Base-by-base conservation (phyloP, 2,888 invertebrate genomes). In the Idaea dimidiata region DNA sequence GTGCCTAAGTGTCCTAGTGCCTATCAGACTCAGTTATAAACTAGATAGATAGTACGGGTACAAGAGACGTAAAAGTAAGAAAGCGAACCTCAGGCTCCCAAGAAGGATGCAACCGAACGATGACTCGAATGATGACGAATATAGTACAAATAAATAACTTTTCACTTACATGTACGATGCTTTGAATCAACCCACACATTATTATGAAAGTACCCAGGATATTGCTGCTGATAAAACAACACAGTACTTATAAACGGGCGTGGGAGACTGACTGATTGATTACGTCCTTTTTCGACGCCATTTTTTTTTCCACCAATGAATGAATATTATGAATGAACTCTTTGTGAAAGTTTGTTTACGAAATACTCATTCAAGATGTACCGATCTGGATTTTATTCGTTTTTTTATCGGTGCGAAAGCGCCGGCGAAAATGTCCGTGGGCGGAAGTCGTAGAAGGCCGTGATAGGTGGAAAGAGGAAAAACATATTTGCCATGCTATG, bases 241-340 rank as follows among this genome's bases (percentile, higher is more conserved):
- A 76, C 73, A 75, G 75, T 75, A 73, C 43, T 8, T 68, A 24
- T 5, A 24, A 24, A 24, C 70, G 56, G 63, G 82, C 82, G 86
- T 84, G 84, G 83, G 86, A 79, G 79, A 72, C 66, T 69, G 70
- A 63, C 59, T 79, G 79, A 79, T 81, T 84, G 80, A 83, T 82
- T 80, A 79, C 83, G 82, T 81, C 81, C 83, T 81, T 77, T 78
- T 71, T 66, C 72, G 74, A 73, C 74, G 76, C 74, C 70, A 77
- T 79, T 76, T 79, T 79, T 78, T 73, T 79, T 80, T 78, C 74
- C 70, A 75, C 73, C 71, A 77, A 72, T 73, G 76, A 77, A 78
- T 77, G 76, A 74, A 74, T 64, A 66, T n/a, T 24, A 72, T 73
- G 76, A 77, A 78, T 77, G 76, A 74, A 74, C 65, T 66, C 71